These are phyloP conservation scores for Eidolon dupreanum DNA, from an alignment of 2,797 vertebrate genomes.

Conservation along the genomic window DNA sequence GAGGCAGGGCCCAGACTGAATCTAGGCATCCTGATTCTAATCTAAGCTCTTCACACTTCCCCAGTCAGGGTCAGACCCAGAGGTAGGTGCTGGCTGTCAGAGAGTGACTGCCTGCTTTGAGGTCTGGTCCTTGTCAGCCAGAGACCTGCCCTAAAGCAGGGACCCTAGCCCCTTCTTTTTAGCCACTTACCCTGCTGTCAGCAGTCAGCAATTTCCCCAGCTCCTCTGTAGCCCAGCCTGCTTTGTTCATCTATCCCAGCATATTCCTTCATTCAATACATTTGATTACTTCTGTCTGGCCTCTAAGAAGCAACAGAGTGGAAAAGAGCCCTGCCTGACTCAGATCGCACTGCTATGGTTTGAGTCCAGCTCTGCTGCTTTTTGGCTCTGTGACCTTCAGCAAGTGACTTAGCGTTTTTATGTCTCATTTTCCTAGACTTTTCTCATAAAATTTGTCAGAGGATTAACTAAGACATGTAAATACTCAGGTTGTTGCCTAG, in stretches of 20 bases:
- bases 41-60: neutral
- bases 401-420: neutral
- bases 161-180: neutral
- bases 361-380: neutral
- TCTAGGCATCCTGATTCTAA: neutral
- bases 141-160: neutral
- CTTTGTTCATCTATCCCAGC: neutral
- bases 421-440: neutral
- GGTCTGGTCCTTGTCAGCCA: neutral
- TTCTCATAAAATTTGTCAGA: neutral
- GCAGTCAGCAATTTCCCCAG: neutral
- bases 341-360: neutral
- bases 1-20: neutral
- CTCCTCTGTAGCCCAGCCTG: neutral
- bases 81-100: neutral
- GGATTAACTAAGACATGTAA: neutral
- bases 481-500: neutral
- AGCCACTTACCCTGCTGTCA: neutral
- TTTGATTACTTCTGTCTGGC: neutral
- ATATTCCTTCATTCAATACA: neutral
- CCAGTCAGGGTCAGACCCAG: neutral
- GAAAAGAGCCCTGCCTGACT: neutral
- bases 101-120: neutral
- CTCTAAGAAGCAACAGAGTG: neutral
- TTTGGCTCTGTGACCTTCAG: neutral